Base-by-base conservation (phyloP, 1,140 invertebrate species). In the Polypedilum pembai region DNA sequence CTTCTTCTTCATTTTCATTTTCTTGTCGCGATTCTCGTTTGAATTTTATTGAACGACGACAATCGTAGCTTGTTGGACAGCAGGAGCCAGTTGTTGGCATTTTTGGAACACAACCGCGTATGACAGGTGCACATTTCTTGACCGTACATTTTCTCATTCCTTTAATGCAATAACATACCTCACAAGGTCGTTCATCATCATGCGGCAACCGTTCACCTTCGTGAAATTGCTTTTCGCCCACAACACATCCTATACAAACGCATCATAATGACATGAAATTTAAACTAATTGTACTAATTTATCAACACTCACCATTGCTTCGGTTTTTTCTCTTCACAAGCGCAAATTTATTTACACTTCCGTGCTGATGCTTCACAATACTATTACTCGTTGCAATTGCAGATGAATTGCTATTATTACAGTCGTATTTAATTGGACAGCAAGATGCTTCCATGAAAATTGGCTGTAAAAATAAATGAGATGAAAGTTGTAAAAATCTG, bases 381-480 rank as follows among this genome's bases (percentile, higher is more conserved):
- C n/a, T n/a, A 80, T 80, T n/a, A 79, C 76, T 33, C 5, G 5
- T 33, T 33, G 24, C 24, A 33, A 33, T 33, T 78, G 73, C 41
- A 74, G 80, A 74, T 18, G 82, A 80, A 78, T 86, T 79, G 81
- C 24, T 33, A 33, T 85, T 84, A 4, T 84, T 85, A 83, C 93
- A 95, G 78, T 93, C 89, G 82, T 95, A 95, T 56, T 90, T 86
- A 69, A 91, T 87, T 1, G 94, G 94, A 79, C 93, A 95, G 80
- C 93, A 95, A 5, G 90, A 88, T 74, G 90, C 89, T 15, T 88
- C 84, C 0, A 88, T 84, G 78, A 91, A 92, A 0, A 84, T 82
- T 0, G 88, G 84, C 18, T 69, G 10, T n/a, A 69, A 69, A 21
- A 69, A 69, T 69, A 56, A 12, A 56, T 56, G 1, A 56, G 24